These are phyloP conservation scores for Papilio polyxenes DNA, from an alignment of 1,140 invertebrate species.

Conservation along the genomic window DNA sequence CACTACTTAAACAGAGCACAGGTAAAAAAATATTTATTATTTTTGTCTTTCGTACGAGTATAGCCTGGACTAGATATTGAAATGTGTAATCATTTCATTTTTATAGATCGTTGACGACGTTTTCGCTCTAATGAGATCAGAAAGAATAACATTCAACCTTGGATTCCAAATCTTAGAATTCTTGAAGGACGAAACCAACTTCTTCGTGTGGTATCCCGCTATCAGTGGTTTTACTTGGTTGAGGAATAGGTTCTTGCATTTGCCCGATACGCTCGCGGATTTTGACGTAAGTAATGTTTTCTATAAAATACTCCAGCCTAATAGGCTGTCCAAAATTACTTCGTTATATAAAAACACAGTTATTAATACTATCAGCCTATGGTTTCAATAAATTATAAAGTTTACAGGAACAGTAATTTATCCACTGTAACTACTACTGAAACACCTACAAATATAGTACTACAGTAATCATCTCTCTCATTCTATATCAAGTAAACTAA, in stretches of 20 bases:
- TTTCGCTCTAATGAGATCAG: conserved; percentile 83
- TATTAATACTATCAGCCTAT: too few species aligned
- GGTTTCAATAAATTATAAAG: too few species aligned
- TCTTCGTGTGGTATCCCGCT: conserved; percentile 85
- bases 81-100: background rate
- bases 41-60: background rate
- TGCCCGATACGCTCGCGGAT: conserved; percentile 56
- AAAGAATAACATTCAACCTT: conserved; percentile 71
- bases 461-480: too few species aligned
- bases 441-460: too few species aligned
- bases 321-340: background rate
- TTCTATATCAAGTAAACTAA: too few species aligned
- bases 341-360: too few species aligned
- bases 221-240: conserved; percentile 79
- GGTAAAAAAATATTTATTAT: conserved; percentile 61
- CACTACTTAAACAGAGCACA: conserved; percentile 89
- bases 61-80: background rate
- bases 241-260: conserved; percentile 72
- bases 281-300: conserved; percentile 64
- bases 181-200: conserved; percentile 83
- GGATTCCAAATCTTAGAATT: conserved; percentile 83
- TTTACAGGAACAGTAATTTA: too few species aligned
- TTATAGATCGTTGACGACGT: conserved; percentile 88
- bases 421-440: too few species aligned
- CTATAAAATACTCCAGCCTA: background rate